Evolutionary conservation across 2,113 vertebrate genomes (phyloP), one percentile per base, ranked within the genome.

Genomic region (Phrynosoma blainvillii): DNA sequence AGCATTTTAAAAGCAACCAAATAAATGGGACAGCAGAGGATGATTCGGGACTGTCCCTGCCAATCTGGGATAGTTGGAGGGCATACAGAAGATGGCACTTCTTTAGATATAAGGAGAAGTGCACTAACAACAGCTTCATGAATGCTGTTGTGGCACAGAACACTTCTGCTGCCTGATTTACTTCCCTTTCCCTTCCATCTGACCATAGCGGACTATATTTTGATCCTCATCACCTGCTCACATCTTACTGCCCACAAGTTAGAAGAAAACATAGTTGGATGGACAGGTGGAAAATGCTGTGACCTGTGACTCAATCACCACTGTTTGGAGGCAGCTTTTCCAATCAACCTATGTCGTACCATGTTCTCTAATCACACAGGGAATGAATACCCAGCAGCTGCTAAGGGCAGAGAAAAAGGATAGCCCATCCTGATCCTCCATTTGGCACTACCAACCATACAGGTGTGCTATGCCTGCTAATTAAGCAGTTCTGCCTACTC

Each of bases 41-140:
- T 62, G 59, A 14, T 16, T 62, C 4, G 14, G 59, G 59, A 62
- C 59, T 62, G 13, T 18, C 59, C 4, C 59, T 16, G 56, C 56
- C 56, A 59, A 59, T 13, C 14, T 59, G 56, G 14, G 14, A 59
- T 16, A 59, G 14, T 12, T 59, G 56, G 56, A 16, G 56, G 56
- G 14, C 2, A 59, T 16, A 59, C 5, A 47, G 47, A 47, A 47
- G 47, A 47, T 47, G 47, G 47, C 47, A 47, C 89, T 91, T 94
- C 14, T 21, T n/a, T 85, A 94, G 92, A 40, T 79, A 70, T 42
- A 93, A 90, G 93, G 93, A 93, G 85, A 65, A 84, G 73, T 77
- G 87, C 90, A 82, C 68, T 42, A 74, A 47, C 92, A 84, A 73
- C 68, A 85, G 81, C 89, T 77, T 68, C 77, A 89, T 54, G 88